Evolutionary conservation across 2,797 vertebrate species (phyloP), one percentile per base, ranked within the genome.

Genomic region (Falco columbarius): DNA sequence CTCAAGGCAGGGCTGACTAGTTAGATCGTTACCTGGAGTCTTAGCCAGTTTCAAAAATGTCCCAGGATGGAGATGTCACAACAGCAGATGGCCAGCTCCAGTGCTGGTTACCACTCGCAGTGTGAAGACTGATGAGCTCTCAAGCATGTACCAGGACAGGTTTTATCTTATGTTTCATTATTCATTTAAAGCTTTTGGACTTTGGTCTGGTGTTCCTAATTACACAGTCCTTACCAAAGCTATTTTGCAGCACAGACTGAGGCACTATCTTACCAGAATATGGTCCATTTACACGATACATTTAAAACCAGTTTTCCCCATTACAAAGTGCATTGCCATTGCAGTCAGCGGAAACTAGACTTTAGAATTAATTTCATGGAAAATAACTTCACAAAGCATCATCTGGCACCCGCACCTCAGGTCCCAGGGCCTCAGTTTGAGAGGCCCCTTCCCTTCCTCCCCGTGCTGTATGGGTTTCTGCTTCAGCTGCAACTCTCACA

Each of bases 211-310:
- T 47, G 40, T 75, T 73, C n/a, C 30, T 52, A 36, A 61, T 49
- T 15, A 66, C 15, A 29, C 54, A 47, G n/a, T 56, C 27, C 46
- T 71, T 29, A 70, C 8, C 46, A 56, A 72, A 85, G 42, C 26
- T 46, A 19, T 61, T 61, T 18, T 40, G 47, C 42, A 81, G 34
- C 32, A 15, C 27, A 44, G 32, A 19, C 42, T 34, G 76, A 54
- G 40, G 40, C 32, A 51, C 19, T 49, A 8, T 27, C 20, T 23
- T 55, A 21, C 34, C 70, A 68, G 55, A 65, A 59, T 4, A 81
- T 0, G 0, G 20, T 46, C 27, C 34, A 19, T 22, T 66, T 61
- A 42, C 8, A 38, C 1, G 7, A 26, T 5, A 52, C 8, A 32
- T 63, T 84, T 62, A 30, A 58, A 83, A 42, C 6, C 27, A 20